Base-by-base conservation (phyloP, 2,888 invertebrate species). In the Morinoia aosen region DNA sequence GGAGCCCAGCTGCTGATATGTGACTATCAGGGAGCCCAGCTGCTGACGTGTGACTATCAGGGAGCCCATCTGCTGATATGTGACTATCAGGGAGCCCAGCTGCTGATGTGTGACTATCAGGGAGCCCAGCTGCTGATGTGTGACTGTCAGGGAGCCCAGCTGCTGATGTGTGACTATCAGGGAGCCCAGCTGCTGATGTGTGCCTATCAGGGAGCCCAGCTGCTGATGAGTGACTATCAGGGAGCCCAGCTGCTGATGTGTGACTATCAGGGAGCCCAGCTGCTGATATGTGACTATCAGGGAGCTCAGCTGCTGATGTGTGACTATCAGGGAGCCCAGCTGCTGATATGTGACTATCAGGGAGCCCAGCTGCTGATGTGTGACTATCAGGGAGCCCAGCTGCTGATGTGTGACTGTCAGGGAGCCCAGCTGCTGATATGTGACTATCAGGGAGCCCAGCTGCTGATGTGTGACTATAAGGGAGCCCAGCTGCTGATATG, bases 201-300 rank as follows among this genome's bases (percentile, higher is more conserved):
- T 39, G 90, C 3, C 90, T 39, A 90, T n/a, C 40, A 93, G 57
- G 57, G 93, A 39, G 58, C 33, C 57, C 57, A 93, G 93, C 93
- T 33, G 7, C 93, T 93, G 93, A 93, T 93, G 10, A 58, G 93
- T 33, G 93, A 93, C 93, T 93, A 93, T 57, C 93, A 93, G 57
- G 57, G 93, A 56, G 93, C 93, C 58, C 93, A 57, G 93, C 93
- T 48, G 57, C 93, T 93, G 93, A 93, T 93, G 48, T 93, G 93
- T 33, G 93, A 93, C 93, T 93, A 93, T 57, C 93, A 57, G 57
- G 57, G 93, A 56, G 93, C 93, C 93, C 93, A 93, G 93, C 93
- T 48, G 57, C 93, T 93, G 93, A 93, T 93, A 33, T 57, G 93
- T 57, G 93, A 93, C 93, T 93, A 93, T 57, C 93, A 90, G n/a